Evolutionary conservation across 2,888 invertebrate species (phyloP), one percentile per base, ranked within the genome.

Genomic region (Diarsia brunnea): DNA sequence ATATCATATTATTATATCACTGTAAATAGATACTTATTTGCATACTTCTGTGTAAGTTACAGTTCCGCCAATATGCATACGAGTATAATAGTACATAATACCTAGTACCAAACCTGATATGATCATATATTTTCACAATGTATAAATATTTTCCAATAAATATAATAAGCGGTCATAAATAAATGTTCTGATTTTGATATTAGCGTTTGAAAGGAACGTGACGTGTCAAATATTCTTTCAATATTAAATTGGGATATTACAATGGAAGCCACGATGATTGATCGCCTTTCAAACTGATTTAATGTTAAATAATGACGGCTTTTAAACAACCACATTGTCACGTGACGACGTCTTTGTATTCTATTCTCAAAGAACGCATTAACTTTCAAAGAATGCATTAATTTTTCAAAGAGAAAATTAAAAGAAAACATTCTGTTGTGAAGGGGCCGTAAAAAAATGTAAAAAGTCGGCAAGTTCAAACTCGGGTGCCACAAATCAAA

Each of bases 401-500:
- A 76, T 10, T 78, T 82, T 79, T 77, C 69, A 77, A 77, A 79
- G 47, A 71, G 31, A 65, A 53, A 21, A 21, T 58, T 72, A 49
- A 60, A 69, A 75, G 31, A 45, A 64, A 27, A n/a, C 38, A 60
- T 38, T 55, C 49, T 61, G 38, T 68, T 67, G 68, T 58, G 60
- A 61, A 63, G 10, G n/a, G 24, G n/a, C 65, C 65, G 47, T 80
- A 85, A 84, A 84, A 69, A 73, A 75, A 78, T 74, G 65, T 78
- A 75, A 78, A 74, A 58, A n/a, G n/a, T n/a, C n/a, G n/a, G n/a
- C n/a, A 76, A 76, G 61, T 69, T 55, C 45, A 71, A 82, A 85
- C 58, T 79, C 65, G n/a, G 5, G 19, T 55, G 63, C 67, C 67
- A 78, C 73, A 86, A 85, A 84, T 84, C 76, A 79, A 63, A 80